These are phyloP conservation scores for Numida meleagris DNA, from an alignment of 2,113 vertebrate genomes.

Conservation along the genomic window DNA sequence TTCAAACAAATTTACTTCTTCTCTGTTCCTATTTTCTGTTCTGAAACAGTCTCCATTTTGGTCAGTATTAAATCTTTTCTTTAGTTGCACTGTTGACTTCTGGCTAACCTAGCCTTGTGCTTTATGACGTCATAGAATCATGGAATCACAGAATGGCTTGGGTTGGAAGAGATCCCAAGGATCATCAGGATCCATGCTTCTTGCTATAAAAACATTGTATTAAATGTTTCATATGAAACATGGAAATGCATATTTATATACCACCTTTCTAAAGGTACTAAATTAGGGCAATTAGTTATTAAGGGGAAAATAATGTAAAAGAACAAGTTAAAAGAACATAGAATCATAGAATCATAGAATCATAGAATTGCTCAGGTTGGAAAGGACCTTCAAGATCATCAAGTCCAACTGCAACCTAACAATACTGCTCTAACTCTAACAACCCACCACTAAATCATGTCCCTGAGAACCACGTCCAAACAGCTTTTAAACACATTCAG, in stretches of 20 bases:
- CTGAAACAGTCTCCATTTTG: background rate
- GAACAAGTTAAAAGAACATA: background rate
- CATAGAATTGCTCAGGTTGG: too few species aligned
- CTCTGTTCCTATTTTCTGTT: background rate
- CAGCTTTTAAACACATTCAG: too few species aligned
- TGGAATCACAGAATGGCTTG: too few species aligned
- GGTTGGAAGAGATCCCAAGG: too few species aligned
- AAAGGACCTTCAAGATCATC: too few species aligned
- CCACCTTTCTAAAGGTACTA: background rate
- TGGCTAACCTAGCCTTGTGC: background rate
- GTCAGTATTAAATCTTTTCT: background rate
- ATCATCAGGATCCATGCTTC: too few species aligned
- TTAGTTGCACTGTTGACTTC: background rate
- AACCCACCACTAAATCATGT: too few species aligned
- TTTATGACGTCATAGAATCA: background rate
- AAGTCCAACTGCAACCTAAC: too few species aligned
- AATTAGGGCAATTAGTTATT: background rate
- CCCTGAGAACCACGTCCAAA: too few species aligned
- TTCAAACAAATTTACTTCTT: background rate
- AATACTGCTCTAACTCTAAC: too few species aligned
- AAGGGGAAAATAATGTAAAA: background rate
- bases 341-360: too few species aligned
- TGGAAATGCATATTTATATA: accelerated
- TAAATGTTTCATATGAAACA: background rate
- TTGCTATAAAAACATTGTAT: background rate